phyloP scores from a whole-genome alignment of 2,888 invertebrate species.

The Hemithea aestivaria region DNA sequence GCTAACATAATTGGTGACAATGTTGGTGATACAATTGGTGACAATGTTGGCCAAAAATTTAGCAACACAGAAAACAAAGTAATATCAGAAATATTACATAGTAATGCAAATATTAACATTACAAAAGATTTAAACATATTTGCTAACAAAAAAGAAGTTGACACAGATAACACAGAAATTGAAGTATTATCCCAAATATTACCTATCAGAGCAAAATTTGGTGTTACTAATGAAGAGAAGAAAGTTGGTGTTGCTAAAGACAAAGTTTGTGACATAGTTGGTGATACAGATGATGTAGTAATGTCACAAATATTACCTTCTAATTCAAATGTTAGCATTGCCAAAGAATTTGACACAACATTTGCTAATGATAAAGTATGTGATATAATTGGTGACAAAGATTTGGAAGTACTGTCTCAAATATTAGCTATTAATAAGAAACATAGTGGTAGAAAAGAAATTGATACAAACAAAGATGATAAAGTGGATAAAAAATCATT shows the following conservation, averaged over 20 bases:
- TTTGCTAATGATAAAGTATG: slow-evolving; percentile 18
- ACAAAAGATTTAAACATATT: too few species aligned
- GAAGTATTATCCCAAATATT: background rate
- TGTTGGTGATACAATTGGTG: too few species aligned
- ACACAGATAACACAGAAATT: too few species aligned
- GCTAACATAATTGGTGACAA: slow-evolving; percentile 34
- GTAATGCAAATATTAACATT: too few species aligned
- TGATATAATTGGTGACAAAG: too few species aligned
- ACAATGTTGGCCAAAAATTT: slow-evolving; percentile 1
- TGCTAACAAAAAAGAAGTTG: too few species aligned
- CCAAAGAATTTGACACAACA: slow-evolving; percentile 16
- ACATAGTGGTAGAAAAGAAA: too few species aligned
- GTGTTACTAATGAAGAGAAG: slow-evolving; percentile 10
- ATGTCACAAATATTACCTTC: background rate
- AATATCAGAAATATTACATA: background rate
- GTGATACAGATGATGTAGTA: background rate
- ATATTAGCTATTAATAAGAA: too few species aligned
- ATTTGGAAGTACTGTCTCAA: too few species aligned
- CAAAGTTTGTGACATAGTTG: background rate
- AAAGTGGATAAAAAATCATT: too few species aligned
- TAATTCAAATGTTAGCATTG: background rate
- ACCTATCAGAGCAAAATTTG: background rate
- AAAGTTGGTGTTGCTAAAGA: slow-evolving; percentile 22
- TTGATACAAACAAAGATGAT: too few species aligned
- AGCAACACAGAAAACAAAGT: slow-evolving; percentile 5